Evolutionary conservation across 2,797 vertebrate species (phyloP).

Genomic region (Ammospiza maritima): DNA sequence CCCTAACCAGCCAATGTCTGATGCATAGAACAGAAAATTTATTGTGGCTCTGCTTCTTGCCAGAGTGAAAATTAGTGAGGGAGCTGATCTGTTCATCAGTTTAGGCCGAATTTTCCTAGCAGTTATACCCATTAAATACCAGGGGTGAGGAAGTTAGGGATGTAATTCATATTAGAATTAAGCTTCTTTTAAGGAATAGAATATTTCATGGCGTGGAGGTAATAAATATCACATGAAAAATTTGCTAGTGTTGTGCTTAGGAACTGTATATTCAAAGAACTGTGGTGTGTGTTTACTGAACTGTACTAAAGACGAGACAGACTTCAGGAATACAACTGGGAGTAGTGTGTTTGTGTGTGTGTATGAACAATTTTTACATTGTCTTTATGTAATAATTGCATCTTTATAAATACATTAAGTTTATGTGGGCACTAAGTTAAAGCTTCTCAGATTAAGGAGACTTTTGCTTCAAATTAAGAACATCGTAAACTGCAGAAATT

Average conservation of each 20-base stretch:
- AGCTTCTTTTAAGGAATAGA: background rate
- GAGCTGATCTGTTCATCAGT: background rate
- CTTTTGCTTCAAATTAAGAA: background rate
- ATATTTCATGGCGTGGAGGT: background rate
- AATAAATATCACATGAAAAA: background rate
- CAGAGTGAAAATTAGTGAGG: constrained; percentile 23
- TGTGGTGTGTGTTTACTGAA: background rate
- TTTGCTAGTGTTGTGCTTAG: background rate
- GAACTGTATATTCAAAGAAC: background rate
- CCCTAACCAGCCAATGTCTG: background rate
- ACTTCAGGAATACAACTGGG: background rate
- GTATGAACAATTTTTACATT: background rate
- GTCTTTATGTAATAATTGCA: background rate
- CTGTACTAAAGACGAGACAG: background rate
- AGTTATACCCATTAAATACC: background rate
- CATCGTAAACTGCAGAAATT: background rate
- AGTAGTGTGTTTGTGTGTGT: background rate
- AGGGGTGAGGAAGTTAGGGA: background rate
- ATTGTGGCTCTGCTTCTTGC: constrained; percentile 12
- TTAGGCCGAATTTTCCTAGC: background rate
- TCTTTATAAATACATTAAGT: background rate
- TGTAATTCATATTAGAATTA: background rate
- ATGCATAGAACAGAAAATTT: background rate
- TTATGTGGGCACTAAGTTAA: background rate
- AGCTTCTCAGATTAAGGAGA: background rate